These are phyloP conservation scores for Chrysomela aeneicollis DNA, from an alignment of 2,888 invertebrate genomes.

Conservation along the genomic window DNA sequence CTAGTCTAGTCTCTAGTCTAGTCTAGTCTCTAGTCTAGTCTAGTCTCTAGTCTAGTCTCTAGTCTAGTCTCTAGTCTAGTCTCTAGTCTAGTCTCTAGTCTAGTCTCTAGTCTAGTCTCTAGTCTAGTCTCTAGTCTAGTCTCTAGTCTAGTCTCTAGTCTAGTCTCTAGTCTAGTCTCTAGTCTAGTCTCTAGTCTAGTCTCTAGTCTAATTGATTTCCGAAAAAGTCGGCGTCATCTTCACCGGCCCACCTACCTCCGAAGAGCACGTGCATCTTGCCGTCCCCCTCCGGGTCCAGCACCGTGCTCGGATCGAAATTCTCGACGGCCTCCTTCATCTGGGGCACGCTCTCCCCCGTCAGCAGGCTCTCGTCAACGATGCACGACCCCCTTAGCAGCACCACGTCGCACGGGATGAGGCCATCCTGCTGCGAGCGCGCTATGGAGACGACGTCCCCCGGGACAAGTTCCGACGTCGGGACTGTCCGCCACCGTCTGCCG, in stretches of 20 bases:
- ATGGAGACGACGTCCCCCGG: slow-evolving; percentile 98
- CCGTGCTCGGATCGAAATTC: slow-evolving; percentile 68
- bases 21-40: too few relatives aligned
- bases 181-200: too few relatives aligned
- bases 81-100: too few relatives aligned
- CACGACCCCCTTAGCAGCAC: slow-evolving; percentile 92
- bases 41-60: too few relatives aligned
- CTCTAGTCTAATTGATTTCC: too few relatives aligned
- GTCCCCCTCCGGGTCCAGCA: slow-evolving; percentile 84
- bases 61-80: too few relatives aligned
- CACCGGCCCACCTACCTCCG: slow-evolving; percentile 58
- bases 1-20: too few relatives aligned
- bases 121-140: too few relatives aligned
- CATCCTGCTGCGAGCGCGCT: slow-evolving; percentile 86
- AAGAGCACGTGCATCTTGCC: slow-evolving; percentile 93
- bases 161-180: too few relatives aligned
- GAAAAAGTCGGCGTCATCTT: too few relatives aligned
- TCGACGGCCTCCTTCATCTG: slow-evolving; percentile 99
- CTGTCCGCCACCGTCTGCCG: slow-evolving; percentile 86
- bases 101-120: too few relatives aligned
- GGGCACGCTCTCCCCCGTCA: slow-evolving; percentile 98
- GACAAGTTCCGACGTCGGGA: slow-evolving; percentile 86
- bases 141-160: too few relatives aligned
- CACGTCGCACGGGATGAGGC: slow-evolving; percentile 95
- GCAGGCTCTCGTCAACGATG: slow-evolving; percentile 99